phyloP scores from a whole-genome alignment of 2,888 invertebrate species.

The Pammene fasciana region DNA sequence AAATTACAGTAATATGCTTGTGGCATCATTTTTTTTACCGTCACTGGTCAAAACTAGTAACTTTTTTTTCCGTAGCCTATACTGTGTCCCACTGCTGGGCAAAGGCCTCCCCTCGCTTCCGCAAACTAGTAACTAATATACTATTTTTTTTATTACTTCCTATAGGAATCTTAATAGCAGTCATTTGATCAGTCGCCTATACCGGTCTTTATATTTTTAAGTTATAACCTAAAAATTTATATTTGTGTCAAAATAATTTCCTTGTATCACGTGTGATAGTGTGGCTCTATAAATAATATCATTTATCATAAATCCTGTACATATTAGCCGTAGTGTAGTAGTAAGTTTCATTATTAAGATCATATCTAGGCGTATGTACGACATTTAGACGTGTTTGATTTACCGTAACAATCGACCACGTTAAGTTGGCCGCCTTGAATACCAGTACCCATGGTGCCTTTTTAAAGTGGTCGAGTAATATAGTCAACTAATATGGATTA shows the following conservation, averaged over 20 bases:
- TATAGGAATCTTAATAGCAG: not conserved
- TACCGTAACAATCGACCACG: constrained; percentile 61
- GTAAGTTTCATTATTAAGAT: constrained; percentile 64
- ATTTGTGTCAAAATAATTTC: constrained; percentile 34
- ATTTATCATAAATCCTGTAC: constrained; percentile 61
- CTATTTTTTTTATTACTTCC: not conserved
- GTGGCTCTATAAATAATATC: constrained; percentile 49
- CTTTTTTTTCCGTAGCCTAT: too few relatives aligned
- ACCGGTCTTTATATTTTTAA: not conserved
- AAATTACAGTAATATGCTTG: too few relatives aligned
- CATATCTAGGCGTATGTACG: constrained; percentile 70
- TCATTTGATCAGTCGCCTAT: constrained; percentile 1
- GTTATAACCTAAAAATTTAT: constrained; percentile 2
- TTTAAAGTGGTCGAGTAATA: constrained; percentile 35
- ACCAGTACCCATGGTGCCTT: constrained; percentile 37
- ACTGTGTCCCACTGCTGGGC: too few relatives aligned
- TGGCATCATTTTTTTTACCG: too few relatives aligned
- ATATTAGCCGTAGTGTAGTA: constrained; percentile 67
- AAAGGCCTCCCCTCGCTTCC: too few relatives aligned
- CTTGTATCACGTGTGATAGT: constrained; percentile 36
- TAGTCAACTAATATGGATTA: constrained; percentile 37
- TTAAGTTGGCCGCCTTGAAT: constrained; percentile 45
- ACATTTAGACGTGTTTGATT: constrained; percentile 77
- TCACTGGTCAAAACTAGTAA: too few relatives aligned
- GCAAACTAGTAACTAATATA: not conserved